These are phyloP conservation scores for Urocitellus parryii DNA, from an alignment of 2,113 vertebrate species.

Conservation along the genomic window DNA sequence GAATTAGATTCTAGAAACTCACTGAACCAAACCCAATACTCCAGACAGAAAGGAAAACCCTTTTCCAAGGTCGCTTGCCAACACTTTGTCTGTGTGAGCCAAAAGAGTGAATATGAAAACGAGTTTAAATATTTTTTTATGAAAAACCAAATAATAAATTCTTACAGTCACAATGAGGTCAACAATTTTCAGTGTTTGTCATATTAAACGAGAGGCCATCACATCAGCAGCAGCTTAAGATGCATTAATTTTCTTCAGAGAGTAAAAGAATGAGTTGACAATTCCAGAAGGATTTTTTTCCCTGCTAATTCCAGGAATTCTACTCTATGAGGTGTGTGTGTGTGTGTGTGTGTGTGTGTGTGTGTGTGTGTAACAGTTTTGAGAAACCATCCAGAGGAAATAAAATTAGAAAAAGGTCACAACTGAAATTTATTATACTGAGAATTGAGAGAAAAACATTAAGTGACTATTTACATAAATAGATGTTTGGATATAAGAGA, in stretches of 20 bases:
- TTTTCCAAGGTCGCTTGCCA: slow-evolving; percentile 34
- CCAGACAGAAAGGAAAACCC: slow-evolving; percentile 22
- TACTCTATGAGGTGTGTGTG: background rate
- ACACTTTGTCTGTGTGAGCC: slow-evolving; percentile 18
- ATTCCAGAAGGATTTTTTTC: slow-evolving; percentile 8
- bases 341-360: background rate
- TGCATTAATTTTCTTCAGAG: slow-evolving; percentile 35
- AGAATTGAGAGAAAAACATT: slow-evolving; percentile 13
- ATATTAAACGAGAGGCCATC: slow-evolving; percentile 44
- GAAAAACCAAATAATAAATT: slow-evolving; percentile 67
- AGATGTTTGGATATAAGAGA: background rate
- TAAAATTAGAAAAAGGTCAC: background rate
- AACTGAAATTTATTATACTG: background rate
- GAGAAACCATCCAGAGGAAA: slow-evolving; percentile 48
- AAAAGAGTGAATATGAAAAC: slow-evolving; percentile 47
- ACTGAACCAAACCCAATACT: slow-evolving; percentile 19
- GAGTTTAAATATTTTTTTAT: slow-evolving; percentile 41
- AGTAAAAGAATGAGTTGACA: slow-evolving; percentile 41
- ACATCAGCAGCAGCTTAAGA: slow-evolving; percentile 41
- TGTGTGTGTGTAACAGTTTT: background rate
- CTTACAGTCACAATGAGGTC: slow-evolving; percentile 35
- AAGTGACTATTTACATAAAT: background rate
- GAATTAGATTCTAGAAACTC: slow-evolving; percentile 49
- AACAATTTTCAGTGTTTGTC: slow-evolving; percentile 62
- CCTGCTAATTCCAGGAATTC: slow-evolving; percentile 64